Base-by-base conservation (phyloP, 2,113 vertebrate species). In the Tetrao urogallus region DNA sequence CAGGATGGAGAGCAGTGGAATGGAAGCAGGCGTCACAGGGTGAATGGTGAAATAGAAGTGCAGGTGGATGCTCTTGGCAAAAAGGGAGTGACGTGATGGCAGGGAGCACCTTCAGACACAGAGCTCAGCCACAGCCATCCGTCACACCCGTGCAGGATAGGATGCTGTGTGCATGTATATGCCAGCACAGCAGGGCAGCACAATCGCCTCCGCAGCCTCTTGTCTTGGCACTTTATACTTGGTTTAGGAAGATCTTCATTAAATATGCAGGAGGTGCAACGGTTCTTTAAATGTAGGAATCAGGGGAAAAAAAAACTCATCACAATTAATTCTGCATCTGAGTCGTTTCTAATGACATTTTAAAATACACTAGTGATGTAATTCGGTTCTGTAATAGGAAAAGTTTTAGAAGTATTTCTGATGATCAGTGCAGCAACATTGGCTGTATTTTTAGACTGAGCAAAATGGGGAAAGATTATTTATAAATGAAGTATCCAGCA, bases 211-310 rank as follows among this genome's bases (percentile, higher is more conserved):
- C 48, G 6, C 21, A 34, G 13, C 3, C 10, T 34, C 19, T 21
- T 11, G 21, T 12, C 5, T 43, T 30, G 30, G 8, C 18, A 11
- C 24, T 48, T 94, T 66, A 20, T 67, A 32, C 52, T 11, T 36
- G 24, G 34, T 7, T 34, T 36, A 10, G n/a, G 30, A 61, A 24
- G 47, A 8, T 54, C 74, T 43, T 13, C 5, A 13, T 73, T 66
- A 57, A 82, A 91, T 58, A 73, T 10, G 45, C 30, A 45, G 40
- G 52, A 52, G 34, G 19, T 61, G 61, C 52, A 28, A 47, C 13
- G 85, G 63, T 56, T 40, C 36, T 88, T 89, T 79, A 76, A 56
- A 76, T 94, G 65, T 70, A 70, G 58, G 71, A 82, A 77, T 80
- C n/a, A 1, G 45, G 50, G 75, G 10, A 38, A 40, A 63, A 73